A percentile compares a stretch with the other conserved stretches of the same genome.
Conservation (phyloP, 2,888 invertebrate species). For the Podotricha telesiphe region DNA sequence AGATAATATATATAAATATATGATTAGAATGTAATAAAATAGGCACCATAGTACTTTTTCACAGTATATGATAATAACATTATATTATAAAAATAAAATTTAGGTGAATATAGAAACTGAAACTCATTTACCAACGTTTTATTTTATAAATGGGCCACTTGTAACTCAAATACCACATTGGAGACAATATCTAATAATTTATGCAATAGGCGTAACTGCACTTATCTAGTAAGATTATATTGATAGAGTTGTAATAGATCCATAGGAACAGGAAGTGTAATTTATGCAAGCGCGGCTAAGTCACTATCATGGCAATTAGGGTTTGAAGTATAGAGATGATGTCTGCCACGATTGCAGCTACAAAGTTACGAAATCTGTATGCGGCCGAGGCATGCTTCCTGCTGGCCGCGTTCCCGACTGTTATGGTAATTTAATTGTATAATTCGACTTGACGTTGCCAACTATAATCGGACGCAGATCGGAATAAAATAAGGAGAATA, state of each 20-base stretch:
- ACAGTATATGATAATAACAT: too few species aligned
- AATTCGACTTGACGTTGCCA: constrained; percentile 49
- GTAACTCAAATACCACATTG: constrained; percentile 36
- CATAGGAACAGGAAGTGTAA: constrained; percentile 35
- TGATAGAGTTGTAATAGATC: constrained; percentile 34
- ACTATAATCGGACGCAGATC: constrained; percentile 32
- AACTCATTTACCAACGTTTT: neutral
- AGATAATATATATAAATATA: neutral
- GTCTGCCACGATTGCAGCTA: constrained; percentile 33
- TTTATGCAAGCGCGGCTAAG: constrained; percentile 34
- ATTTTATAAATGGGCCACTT: constrained; percentile 26
- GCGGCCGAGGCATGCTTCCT: constrained; percentile 66
- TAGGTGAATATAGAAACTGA: neutral
- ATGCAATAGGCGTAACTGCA: constrained; percentile 33
- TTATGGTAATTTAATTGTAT: constrained; percentile 77
- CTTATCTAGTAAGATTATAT: constrained; percentile 32
- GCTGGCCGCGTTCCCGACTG: constrained; percentile 71
- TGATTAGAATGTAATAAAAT: too few species aligned
- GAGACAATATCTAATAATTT: constrained; percentile 33
- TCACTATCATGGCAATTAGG: constrained; percentile 31
- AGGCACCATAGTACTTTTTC: neutral
- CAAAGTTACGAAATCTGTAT: constrained; percentile 62
- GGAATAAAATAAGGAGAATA: constrained; percentile 41
- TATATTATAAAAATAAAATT: neutral
- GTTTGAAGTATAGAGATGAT: constrained; percentile 30